Conservation (phyloP, 2,113 vertebrate genomes). For the Prunella fulvescens region DNA sequence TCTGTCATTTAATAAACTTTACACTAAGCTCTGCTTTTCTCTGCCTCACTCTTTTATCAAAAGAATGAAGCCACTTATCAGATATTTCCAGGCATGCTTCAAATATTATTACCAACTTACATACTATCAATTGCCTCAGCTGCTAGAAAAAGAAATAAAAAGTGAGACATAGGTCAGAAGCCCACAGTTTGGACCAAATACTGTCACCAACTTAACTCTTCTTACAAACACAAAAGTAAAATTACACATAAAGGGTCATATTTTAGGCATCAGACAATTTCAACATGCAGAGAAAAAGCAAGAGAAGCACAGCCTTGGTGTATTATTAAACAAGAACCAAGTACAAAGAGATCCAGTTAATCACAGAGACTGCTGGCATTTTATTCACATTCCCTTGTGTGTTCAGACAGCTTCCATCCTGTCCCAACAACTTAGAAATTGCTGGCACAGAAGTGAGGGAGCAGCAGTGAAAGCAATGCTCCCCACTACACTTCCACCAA, state of each 20-base stretch:
- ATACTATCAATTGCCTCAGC: neutral
- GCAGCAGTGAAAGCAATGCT: neutral
- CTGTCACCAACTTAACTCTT: neutral
- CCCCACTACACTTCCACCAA: neutral
- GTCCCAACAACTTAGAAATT: neutral
- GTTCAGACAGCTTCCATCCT: neutral
- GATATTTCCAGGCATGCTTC: conserved; percentile 33
- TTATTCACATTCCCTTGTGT: neutral
- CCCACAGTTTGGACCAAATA: neutral
- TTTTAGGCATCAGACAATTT: neutral
- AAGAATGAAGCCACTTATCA: conserved; percentile 30
- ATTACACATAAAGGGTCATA: neutral
- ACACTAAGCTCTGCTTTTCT: neutral
- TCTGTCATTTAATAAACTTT: conserved; percentile 32
- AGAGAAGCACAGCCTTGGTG: neutral
- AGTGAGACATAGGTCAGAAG: neutral
- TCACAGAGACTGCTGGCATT: neutral
- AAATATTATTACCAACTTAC: neutral
- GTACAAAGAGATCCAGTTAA: neutral
- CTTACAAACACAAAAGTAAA: neutral
- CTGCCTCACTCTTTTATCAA: neutral
- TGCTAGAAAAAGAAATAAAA: neutral
- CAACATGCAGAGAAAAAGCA: neutral
- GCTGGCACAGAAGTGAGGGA: neutral
- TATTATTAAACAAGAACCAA: neutral